Percentiles rank a stretch among this genome's conserved stretches.
These are phyloP conservation scores for Hydrochoerus hydrochaeris DNA, from an alignment of 2,113 vertebrate species.

Conservation along the genomic window DNA sequence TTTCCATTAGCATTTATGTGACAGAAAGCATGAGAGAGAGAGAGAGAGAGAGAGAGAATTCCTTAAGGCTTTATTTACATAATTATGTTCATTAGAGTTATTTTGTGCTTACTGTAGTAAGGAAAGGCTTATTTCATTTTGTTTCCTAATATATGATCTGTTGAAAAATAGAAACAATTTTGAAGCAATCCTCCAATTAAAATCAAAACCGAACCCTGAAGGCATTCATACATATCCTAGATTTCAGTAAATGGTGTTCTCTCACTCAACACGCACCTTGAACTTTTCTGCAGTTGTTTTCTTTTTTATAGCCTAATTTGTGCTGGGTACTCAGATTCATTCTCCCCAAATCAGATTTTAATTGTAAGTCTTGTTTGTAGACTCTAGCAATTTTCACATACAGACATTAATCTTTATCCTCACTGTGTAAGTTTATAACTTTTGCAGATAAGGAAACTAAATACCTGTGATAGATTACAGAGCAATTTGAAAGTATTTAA, in stretches of 20 bases:
- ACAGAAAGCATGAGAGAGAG: not conserved
- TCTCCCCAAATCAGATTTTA: constrained; percentile 35
- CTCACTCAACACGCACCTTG: constrained; percentile 21
- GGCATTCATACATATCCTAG: not conserved
- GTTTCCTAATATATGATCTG: constrained; percentile 49
- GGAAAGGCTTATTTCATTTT: constrained; percentile 55
- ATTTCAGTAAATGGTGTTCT: constrained; percentile 50
- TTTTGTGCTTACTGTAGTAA: constrained; percentile 37
- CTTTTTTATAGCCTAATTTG: constrained; percentile 58
- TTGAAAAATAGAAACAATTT: constrained; percentile 49
- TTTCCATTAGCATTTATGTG: constrained; percentile 32
- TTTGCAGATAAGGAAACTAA: not conserved
- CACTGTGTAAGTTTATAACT: not conserved
- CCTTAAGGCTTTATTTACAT: constrained; percentile 10
- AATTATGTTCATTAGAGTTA: constrained; percentile 64
- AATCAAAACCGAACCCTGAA: constrained; percentile 34
- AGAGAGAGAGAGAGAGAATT: not conserved
- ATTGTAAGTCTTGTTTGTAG: not conserved
- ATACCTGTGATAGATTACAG: not conserved
- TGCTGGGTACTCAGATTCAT: not conserved
- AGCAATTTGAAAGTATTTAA: not conserved
- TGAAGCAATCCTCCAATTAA: constrained; percentile 62
- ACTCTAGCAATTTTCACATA: not conserved
- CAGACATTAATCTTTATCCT: not conserved
- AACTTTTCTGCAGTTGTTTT: constrained; percentile 41